phyloP scores from a whole-genome alignment of 2,888 invertebrate genomes.

The Lasioglossum vierecki region DNA sequence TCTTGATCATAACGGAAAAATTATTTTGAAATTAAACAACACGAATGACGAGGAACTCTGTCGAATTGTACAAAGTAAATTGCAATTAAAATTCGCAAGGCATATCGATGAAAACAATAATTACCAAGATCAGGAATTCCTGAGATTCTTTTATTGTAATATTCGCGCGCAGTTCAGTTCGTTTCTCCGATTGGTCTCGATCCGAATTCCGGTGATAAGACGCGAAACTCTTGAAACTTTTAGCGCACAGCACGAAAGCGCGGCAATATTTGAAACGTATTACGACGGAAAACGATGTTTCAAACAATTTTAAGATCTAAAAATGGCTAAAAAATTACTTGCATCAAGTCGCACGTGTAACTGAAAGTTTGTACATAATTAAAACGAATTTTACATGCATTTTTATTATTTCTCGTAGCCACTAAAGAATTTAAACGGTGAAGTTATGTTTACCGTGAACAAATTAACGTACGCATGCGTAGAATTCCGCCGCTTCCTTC shows the following conservation, averaged over 20 bases:
- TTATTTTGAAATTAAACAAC: not conserved
- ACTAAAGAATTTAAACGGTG: too few species aligned
- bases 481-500: not conserved
- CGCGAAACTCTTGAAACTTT: not conserved
- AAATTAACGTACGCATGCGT: not conserved
- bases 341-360: not conserved
- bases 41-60: not conserved
- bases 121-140: not conserved
- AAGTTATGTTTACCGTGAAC: not conserved
- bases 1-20: not conserved
- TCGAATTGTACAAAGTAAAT: not conserved
- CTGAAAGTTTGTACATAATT: too few species aligned
- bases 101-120: not conserved
- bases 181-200: conserved; percentile 28
- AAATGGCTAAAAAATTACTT: not conserved
- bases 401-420: too few species aligned
- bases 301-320: not conserved
- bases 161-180: conserved; percentile 42
- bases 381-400: too few species aligned
- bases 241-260: not conserved
- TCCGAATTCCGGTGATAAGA: conserved; percentile 39
- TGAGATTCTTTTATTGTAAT: conserved; percentile 19
- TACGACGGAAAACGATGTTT: not conserved
- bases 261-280: not conserved
- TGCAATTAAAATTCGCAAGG: not conserved